Conservation (phyloP, 2,888 invertebrate genomes). For the Heteropelma amictum region DNA sequence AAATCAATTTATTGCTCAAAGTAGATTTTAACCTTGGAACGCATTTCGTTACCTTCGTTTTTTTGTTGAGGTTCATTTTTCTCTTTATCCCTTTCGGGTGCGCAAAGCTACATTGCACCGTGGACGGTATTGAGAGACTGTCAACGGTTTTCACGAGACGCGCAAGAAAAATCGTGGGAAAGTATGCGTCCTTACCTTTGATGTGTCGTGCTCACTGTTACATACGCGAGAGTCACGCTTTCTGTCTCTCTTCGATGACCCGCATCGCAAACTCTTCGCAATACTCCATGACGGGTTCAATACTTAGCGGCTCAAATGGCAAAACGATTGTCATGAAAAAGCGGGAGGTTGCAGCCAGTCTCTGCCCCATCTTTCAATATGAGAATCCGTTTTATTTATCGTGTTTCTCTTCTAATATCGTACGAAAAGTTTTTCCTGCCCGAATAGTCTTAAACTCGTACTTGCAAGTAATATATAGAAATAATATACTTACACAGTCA, state of each 20-base stretch:
- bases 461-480: too few species aligned
- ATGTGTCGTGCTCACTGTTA: slow-evolving; percentile 17
- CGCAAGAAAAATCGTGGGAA: slow-evolving; percentile 55
- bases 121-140: slow-evolving; percentile 8
- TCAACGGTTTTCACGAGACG: slow-evolving; percentile 43
- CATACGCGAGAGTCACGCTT: slow-evolving; percentile 11
- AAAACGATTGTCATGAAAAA: slow-evolving; percentile 28
- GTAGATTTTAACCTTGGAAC: too few species aligned
- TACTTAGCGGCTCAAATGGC: background rate
- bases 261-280: slow-evolving; percentile 29
- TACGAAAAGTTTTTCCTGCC: too few species aligned
- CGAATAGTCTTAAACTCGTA: too few species aligned
- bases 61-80: slow-evolving; percentile 2
- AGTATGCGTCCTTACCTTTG: slow-evolving; percentile 46
- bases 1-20: too few species aligned
- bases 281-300: background rate
- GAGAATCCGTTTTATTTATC: slow-evolving; percentile 1
- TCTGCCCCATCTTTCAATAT: background rate
- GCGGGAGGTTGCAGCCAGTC: slow-evolving; percentile 29
- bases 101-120: slow-evolving; percentile 14
- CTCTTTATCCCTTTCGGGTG: background rate
- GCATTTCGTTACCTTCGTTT: too few species aligned
- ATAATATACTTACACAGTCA: too few species aligned
- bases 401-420: slow-evolving; percentile 4
- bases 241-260: slow-evolving; percentile 40